Evolutionary conservation across 1,140 invertebrate genomes (phyloP).

Genomic region (Sycobia sp.): DNA sequence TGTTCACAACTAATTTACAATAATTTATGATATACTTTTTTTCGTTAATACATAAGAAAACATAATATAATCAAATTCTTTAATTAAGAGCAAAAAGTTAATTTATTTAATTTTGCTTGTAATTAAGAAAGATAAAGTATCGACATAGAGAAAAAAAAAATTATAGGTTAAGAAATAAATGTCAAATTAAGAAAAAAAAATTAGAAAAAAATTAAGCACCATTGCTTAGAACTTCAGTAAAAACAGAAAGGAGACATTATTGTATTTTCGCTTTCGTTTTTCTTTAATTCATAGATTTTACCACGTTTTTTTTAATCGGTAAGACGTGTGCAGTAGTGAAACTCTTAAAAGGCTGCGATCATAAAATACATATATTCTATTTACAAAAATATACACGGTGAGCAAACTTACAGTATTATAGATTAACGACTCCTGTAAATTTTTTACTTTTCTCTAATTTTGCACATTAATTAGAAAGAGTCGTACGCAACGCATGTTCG

Average conservation of each 20-base stretch:
- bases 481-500: slow-evolving; percentile 32
- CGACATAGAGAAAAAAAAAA: neutral
- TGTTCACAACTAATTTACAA: slow-evolving; percentile 26
- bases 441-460: slow-evolving; percentile 26
- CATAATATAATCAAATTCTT: neutral
- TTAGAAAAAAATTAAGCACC: slow-evolving; percentile 39
- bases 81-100: slow-evolving; percentile 7
- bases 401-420: slow-evolving; percentile 54
- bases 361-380: slow-evolving; percentile 53
- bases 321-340: slow-evolving; percentile 43
- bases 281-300: slow-evolving; percentile 1
- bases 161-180: slow-evolving; percentile 9
- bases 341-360: slow-evolving; percentile 27
- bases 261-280: slow-evolving; percentile 38
- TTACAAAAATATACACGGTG: slow-evolving; percentile 63
- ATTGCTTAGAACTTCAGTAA: slow-evolving; percentile 6
- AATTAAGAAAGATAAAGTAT: neutral
- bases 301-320: slow-evolving; percentile 38
- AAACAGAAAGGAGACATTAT: neutral
- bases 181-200: slow-evolving; percentile 11
- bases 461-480: slow-evolving; percentile 28
- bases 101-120: neutral
- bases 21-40: slow-evolving; percentile 3
- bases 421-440: slow-evolving; percentile 13
- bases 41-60: neutral